Evolutionary conservation across 2,113 vertebrate species (phyloP).

Genomic region (Nothocercus julius): DNA sequence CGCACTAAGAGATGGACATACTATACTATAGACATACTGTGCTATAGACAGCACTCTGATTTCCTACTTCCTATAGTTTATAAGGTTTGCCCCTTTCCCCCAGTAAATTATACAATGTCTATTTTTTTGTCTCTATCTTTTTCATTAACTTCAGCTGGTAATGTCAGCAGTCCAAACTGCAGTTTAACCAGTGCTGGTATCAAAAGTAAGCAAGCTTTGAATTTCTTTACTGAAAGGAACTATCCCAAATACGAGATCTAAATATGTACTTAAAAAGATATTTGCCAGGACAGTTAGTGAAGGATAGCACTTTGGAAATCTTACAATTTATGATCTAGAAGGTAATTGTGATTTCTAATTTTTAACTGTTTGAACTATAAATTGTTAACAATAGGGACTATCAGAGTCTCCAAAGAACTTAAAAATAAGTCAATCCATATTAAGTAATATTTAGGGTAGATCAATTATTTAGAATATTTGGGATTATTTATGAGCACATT

Average conservation of each 20-base stretch:
- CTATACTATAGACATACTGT: too few species aligned
- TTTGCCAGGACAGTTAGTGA: background rate
- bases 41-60: too few species aligned
- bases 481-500: background rate
- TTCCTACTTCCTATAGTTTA: background rate
- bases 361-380: background rate
- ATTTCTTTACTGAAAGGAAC: background rate
- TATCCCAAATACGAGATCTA: background rate
- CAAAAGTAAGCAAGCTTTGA: background rate
- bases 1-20: background rate
- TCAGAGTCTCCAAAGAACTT: background rate
- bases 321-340: background rate
- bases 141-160: background rate
- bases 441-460: background rate
- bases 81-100: background rate
- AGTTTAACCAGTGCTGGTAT: background rate
- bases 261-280: background rate
- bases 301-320: background rate
- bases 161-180: background rate
- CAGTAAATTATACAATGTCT: background rate
- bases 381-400: background rate
- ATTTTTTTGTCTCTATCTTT: background rate
- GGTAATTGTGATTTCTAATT: background rate
- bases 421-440: background rate
- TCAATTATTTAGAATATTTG: background rate